A percentile compares a stretch with the other conserved stretches of the same genome.
Conservation (phyloP, 2,797 vertebrate genomes). For the Rachycentron canadum region DNA sequence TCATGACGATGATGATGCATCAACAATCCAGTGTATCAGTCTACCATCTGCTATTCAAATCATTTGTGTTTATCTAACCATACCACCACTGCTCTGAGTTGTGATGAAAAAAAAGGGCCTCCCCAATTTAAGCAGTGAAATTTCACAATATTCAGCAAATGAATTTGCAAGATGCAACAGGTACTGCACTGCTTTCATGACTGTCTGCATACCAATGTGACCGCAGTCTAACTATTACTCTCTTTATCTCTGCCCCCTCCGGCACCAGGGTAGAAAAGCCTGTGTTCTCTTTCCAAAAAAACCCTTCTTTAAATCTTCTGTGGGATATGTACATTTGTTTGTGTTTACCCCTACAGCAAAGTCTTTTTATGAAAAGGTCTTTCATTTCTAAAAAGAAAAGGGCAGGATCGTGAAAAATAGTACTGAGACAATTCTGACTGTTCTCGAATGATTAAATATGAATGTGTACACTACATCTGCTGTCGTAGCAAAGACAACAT, state of each 20-base stretch:
- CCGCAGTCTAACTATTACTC: slow-evolving; percentile 87
- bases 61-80: slow-evolving; percentile 42
- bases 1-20: not conserved
- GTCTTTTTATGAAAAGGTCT: slow-evolving; percentile 58
- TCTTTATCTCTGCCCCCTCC: slow-evolving; percentile 84
- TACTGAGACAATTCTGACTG: not conserved
- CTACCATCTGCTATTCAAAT: slow-evolving; percentile 25
- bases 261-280: slow-evolving; percentile 82
- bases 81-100: slow-evolving; percentile 28
- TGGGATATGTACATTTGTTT: slow-evolving; percentile 83
- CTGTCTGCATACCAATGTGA: slow-evolving; percentile 89
- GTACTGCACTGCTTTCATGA: slow-evolving; percentile 83
- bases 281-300: slow-evolving; percentile 83
- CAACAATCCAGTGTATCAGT: slow-evolving; percentile 8
- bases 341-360: slow-evolving; percentile 84
- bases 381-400: slow-evolving; percentile 51
- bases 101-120: slow-evolving; percentile 57
- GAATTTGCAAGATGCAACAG: slow-evolving; percentile 90
- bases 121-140: slow-evolving; percentile 74
- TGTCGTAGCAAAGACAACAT: slow-evolving; percentile 37
- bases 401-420: not conserved
- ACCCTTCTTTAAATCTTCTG: slow-evolving; percentile 64
- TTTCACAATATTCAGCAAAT: slow-evolving; percentile 86
- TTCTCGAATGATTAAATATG: slow-evolving; percentile 8
- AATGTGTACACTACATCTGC: not conserved